Evolutionary conservation across 2,797 vertebrate genomes (phyloP), one percentile per base, ranked within the genome.

Genomic region (Anguilla obscura): DNA sequence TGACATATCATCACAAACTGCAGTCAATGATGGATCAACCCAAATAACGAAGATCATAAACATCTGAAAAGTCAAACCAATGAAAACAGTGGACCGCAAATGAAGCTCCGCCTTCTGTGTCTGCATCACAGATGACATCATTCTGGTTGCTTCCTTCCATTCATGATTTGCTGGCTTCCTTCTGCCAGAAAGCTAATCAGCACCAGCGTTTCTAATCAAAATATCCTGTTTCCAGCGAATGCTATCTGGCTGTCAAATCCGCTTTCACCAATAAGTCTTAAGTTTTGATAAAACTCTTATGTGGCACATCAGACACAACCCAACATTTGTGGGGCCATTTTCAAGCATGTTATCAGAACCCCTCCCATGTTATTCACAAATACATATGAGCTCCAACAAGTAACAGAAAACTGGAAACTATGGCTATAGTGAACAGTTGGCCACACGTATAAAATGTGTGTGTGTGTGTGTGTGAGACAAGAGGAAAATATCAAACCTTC

Each of bases 131-230:
- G 6, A 36, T 58, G 10, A 36, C 52, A 85, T 60, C 33, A 86
- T 45, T 40, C 88, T 71, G 87, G 56, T 66, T 10, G 56, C 60
- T 92, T 90, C 86, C 52, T 83, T 58, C 10, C 7, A 91, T 89
- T 89, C 89, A 88, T 3, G 63, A 84, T 50, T 30, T 12, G 2
- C 40, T 50, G 45, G 60, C 79, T 71, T 84, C 87, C 87, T 83
- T 83, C 76, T 56, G 56, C 24, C 24, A 87, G 14, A 63, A 80
- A 10, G 50, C 27, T 74, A 6, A 76, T 54, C 45, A 56, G 86
- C 69, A 40, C 48, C 54, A 48, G 6, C 50, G 30, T 82, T 50
- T n/a, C 45, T 10, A 82, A 82, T 82, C 79, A 48, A 24, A 82
- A 82, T n/a, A 50, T 50, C 79, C 45, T 82, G 45, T 36, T 3